Conservation (phyloP, 2,888 invertebrate species). For the Oconnorella tubifera region DNA sequence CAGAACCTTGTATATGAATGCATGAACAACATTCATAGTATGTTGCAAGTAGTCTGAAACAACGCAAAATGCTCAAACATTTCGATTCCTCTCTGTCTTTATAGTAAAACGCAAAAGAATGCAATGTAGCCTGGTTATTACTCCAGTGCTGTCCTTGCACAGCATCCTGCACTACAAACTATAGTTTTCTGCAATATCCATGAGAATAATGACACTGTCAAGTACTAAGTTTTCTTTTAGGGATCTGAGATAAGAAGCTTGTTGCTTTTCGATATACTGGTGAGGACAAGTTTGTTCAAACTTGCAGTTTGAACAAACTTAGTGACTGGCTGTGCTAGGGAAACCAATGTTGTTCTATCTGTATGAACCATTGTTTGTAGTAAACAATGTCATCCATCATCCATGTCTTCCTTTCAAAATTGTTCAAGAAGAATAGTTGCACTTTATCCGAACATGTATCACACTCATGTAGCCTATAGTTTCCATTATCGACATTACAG, state of each 20-base stretch:
- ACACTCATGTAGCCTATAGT: background rate
- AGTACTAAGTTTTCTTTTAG: constrained; percentile 10
- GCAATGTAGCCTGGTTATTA: constrained; percentile 36
- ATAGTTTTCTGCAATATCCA: constrained; percentile 38
- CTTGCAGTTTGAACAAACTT: background rate
- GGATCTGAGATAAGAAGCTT: constrained; percentile 4
- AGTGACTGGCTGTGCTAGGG: background rate
- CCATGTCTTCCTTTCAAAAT: constrained; percentile 1
- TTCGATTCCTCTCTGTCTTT: constrained; percentile 2
- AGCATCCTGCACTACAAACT: constrained; percentile 36
- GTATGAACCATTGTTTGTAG: too few relatives aligned
- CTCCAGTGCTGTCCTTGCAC: constrained; percentile 37
- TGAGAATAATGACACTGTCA: constrained; percentile 23
- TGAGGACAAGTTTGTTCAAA: constrained; percentile 2
- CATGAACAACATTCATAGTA: background rate
- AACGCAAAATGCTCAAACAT: constrained; percentile 1
- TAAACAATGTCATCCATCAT: too few relatives aligned
- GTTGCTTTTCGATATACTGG: constrained; percentile 12
- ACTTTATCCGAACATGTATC: background rate
- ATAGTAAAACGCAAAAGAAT: constrained; percentile 34
- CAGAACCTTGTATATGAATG: background rate
- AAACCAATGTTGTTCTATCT: constrained; percentile 10
- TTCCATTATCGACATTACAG: background rate
- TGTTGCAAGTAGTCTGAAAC: constrained; percentile 1
- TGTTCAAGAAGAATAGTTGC: background rate